Evolutionary conservation across 1,140 invertebrate genomes (phyloP).

Genomic region (Augochlora pura): DNA sequence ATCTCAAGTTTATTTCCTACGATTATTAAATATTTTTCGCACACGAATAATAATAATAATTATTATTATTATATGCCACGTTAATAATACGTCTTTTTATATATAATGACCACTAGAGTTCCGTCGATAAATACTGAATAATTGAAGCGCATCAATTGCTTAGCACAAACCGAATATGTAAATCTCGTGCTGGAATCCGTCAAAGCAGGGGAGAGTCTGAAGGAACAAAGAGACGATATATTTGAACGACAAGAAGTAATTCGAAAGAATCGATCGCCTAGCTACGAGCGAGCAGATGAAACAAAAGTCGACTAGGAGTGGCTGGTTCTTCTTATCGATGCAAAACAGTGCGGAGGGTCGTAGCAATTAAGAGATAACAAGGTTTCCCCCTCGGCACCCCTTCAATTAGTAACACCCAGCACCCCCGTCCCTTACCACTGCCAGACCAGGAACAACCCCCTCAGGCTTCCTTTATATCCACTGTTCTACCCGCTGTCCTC

Average conservation of each 20-base stretch:
- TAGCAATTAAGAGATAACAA: slow-evolving; percentile 81
- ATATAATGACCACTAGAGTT: too few relatives aligned
- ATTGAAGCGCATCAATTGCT: background rate
- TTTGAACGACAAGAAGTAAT: slow-evolving; percentile 17
- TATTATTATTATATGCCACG: too few relatives aligned
- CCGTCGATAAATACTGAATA: background rate
- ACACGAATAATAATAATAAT: too few relatives aligned
- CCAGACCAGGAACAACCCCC: slow-evolving; percentile 50
- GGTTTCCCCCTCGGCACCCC: slow-evolving; percentile 77
- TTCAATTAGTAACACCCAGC: slow-evolving; percentile 79
- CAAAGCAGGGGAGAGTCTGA: background rate
- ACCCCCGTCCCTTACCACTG: slow-evolving; percentile 40
- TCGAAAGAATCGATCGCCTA: slow-evolving; percentile 20
- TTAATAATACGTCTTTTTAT: too few relatives aligned
- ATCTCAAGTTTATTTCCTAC: too few relatives aligned
- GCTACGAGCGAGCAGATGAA: slow-evolving; percentile 23
- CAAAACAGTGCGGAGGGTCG: slow-evolving; percentile 78
- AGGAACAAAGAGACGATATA: slow-evolving; percentile 11
- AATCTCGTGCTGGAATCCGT: background rate
- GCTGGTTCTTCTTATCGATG: slow-evolving; percentile 75
- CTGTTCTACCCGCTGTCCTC: slow-evolving; percentile 33
- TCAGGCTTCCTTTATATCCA: slow-evolving; percentile 49
- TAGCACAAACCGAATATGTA: background rate
- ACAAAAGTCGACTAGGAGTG: slow-evolving; percentile 38
- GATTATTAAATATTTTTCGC: too few relatives aligned